phyloP scores from a whole-genome alignment of 1,140 invertebrate genomes.

The Spodoptera frugiperda region DNA sequence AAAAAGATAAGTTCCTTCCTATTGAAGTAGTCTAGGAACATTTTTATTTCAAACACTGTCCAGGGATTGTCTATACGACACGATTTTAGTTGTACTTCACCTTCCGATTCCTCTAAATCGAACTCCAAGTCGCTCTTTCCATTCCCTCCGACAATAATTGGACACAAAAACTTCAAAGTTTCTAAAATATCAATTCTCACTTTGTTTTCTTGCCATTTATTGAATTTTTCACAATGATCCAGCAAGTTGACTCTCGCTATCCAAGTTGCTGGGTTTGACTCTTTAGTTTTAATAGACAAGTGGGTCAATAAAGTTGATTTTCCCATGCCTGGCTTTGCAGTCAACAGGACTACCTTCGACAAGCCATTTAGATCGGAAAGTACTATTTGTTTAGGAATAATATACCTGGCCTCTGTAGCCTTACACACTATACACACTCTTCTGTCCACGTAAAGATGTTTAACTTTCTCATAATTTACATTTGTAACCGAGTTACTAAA shows the following conservation, averaged over 20 bases:
- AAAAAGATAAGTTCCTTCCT: slow-evolving; percentile 17
- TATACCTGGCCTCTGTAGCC: no score
- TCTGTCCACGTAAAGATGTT: slow-evolving; percentile 27
- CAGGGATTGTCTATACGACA: neutral
- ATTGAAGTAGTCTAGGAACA: slow-evolving; percentile 40
- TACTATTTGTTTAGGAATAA: neutral
- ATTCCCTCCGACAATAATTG: neutral
- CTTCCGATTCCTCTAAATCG: neutral
- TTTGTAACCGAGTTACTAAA: neutral
- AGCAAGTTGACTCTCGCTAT: slow-evolving; percentile 34
- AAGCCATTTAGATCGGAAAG: neutral
- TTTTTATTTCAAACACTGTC: slow-evolving; percentile 27
- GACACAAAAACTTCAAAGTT: slow-evolving; percentile 32
- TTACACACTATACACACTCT: neutral
- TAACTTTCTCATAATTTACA: slow-evolving; percentile 32
- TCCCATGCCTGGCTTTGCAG: slow-evolving; percentile 34
- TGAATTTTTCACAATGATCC: slow-evolving; percentile 11
- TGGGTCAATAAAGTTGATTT: slow-evolving; percentile 43
- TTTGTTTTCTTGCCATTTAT: slow-evolving; percentile 21
- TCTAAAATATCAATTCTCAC: neutral
- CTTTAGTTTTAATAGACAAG: slow-evolving; percentile 32
- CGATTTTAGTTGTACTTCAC: neutral
- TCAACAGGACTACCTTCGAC: neutral
- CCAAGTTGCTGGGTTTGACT: neutral
- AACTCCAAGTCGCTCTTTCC: neutral